phyloP scores from a whole-genome alignment of 2,888 invertebrate genomes.

The Alloplasta piceator region DNA sequence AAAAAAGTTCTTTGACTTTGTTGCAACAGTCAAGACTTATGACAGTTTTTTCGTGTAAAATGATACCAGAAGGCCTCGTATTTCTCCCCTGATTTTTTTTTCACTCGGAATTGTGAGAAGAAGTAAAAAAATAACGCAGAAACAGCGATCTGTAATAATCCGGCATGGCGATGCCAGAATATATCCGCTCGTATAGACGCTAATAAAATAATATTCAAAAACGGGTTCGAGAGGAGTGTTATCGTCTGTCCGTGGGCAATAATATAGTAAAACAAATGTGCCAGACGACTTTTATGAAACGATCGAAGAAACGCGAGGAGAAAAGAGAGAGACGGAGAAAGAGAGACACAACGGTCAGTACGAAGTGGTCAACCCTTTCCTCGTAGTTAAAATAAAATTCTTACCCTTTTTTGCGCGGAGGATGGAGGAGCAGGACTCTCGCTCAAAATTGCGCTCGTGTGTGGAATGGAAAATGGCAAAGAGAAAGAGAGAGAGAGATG shows the following conservation, averaged over 20 bases:
- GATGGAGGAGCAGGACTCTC: conserved; percentile 22
- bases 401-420: conserved; percentile 73
- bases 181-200: conserved; percentile 69
- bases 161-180: conserved; percentile 51
- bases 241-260: conserved; percentile 75
- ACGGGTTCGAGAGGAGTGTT: conserved; percentile 53
- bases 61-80: conserved; percentile 43
- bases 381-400: conserved; percentile 77
- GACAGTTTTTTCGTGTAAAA: background rate
- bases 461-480: conserved; percentile 59
- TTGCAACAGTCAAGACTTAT: conserved; percentile 20
- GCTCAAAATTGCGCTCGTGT: conserved; percentile 44
- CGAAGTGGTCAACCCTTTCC: conserved; percentile 63
- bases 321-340: conserved; percentile 3
- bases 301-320: conserved; percentile 67
- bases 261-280: conserved; percentile 82
- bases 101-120: conserved; percentile 32
- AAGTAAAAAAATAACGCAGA: conserved; percentile 9
- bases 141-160: conserved; percentile 60
- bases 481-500: conserved; percentile 35
- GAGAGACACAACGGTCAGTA: conserved; percentile 35
- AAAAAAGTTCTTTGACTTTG: conserved; percentile 6
- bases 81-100: conserved; percentile 1
- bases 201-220: conserved; percentile 77
- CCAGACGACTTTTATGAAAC: conserved; percentile 83